Evolutionary conservation across 2,113 vertebrate genomes (phyloP).

Genomic region (Pagrus major): DNA sequence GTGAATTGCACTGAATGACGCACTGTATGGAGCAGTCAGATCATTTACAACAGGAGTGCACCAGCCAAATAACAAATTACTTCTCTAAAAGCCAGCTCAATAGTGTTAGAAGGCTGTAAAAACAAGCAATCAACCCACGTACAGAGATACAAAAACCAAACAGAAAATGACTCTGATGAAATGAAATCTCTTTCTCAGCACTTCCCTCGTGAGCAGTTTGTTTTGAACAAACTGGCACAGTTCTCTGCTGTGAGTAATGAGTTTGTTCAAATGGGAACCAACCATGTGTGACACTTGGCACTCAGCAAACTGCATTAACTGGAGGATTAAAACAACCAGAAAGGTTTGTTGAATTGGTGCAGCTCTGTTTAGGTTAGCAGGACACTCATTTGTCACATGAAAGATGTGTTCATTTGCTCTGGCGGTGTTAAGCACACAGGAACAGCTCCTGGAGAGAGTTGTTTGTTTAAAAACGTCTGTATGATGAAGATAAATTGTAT

Average conservation of each 20-base stretch:
- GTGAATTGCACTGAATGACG: neutral
- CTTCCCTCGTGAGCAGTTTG: neutral
- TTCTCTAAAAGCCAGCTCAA: constrained; percentile 36
- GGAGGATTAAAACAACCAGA: neutral
- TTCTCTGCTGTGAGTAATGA: constrained; percentile 5
- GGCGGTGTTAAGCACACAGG: neutral
- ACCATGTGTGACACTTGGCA: constrained; percentile 35
- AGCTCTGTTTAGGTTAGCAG: constrained; percentile 16
- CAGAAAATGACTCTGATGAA: neutral
- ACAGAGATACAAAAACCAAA: neutral
- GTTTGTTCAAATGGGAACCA: constrained; percentile 11
- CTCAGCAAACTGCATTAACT: constrained; percentile 2
- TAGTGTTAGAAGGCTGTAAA: neutral
- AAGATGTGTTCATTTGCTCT: neutral
- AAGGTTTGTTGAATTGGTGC: constrained; percentile 11
- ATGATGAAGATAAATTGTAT: neutral
- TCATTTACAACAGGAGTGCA: constrained; percentile 30
- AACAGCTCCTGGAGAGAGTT: neutral
- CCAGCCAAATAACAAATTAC: neutral
- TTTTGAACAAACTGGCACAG: neutral
- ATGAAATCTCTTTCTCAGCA: neutral
- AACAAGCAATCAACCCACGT: neutral
- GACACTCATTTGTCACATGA: neutral
- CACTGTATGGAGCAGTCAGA: neutral
- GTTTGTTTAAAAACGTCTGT: neutral